Percentiles rank a stretch among this genome's conserved stretches.
Evolutionary conservation across 2,113 vertebrate genomes (phyloP).

Genomic region (Gobius niger): DNA sequence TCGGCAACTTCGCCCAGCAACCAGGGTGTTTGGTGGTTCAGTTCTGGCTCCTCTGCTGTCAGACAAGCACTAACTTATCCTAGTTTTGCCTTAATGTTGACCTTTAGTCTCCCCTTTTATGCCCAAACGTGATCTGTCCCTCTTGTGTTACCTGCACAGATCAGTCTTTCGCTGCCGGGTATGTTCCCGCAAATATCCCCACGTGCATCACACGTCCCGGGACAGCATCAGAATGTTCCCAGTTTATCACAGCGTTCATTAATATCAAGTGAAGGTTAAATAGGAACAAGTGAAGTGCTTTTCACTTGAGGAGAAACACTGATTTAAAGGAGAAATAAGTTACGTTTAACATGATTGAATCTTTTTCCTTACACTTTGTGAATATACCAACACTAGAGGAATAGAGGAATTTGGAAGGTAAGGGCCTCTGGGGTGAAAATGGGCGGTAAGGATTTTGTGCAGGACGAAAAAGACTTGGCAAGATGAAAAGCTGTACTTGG

Average conservation of each 20-base stretch:
- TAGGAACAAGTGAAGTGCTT: background rate
- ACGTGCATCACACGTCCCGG: slow-evolving; percentile 31
- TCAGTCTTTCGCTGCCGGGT: slow-evolving; percentile 36
- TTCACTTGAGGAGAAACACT: background rate
- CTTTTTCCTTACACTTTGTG: background rate
- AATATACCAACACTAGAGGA: background rate
- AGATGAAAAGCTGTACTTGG: too few species aligned
- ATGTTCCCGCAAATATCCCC: slow-evolving; percentile 51
- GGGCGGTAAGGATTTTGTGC: too few species aligned
- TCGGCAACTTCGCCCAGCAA: background rate
- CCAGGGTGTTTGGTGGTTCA: background rate
- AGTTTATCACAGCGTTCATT: slow-evolving; percentile 30
- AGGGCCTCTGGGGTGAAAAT: too few species aligned
- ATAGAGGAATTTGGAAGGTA: background rate
- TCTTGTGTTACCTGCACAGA: slow-evolving; percentile 44
- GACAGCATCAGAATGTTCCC: slow-evolving; percentile 53
- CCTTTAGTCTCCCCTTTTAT: slow-evolving; percentile 20
- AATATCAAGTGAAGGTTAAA: slow-evolving; percentile 31
- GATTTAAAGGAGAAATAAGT: slow-evolving; percentile 9
- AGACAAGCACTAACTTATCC: background rate
- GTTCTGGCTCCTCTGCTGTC: background rate
- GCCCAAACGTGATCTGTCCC: slow-evolving; percentile 24
- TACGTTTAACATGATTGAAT: background rate
- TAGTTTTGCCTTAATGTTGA: background rate
- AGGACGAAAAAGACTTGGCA: too few species aligned